phyloP scores from a whole-genome alignment of 1,140 invertebrate species.

The Ostrea edulis region DNA sequence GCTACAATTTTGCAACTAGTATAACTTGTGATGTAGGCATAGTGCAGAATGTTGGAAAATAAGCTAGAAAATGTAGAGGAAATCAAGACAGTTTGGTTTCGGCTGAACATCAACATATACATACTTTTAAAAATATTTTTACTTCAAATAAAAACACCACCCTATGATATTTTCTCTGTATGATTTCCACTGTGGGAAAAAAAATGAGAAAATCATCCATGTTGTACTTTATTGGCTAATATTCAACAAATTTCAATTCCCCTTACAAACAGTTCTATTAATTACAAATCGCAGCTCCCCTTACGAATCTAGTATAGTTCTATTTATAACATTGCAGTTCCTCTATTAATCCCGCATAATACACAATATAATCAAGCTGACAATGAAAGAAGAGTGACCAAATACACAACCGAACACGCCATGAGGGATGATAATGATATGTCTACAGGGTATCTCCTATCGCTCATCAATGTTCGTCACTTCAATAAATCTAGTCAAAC shows the following conservation, averaged over 20 bases:
- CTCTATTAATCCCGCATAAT: slow-evolving; percentile 10
- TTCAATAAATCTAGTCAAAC: background rate
- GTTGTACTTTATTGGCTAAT: background rate
- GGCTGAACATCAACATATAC: background rate
- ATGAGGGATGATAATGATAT: slow-evolving; percentile 30
- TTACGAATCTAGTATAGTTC: background rate
- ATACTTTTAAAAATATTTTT: background rate
- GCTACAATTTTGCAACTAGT: too few species aligned
- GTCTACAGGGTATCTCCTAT: background rate
- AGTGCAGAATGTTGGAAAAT: too few species aligned
- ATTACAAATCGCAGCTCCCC: background rate
- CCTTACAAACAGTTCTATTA: too few species aligned
- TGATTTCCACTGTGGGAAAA: background rate
- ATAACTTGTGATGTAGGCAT: too few species aligned
- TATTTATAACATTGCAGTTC: background rate
- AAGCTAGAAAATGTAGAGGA: too few species aligned
- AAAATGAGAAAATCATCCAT: background rate
- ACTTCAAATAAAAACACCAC: background rate
- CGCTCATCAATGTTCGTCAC: background rate
- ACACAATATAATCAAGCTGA: background rate
- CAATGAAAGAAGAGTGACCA: background rate
- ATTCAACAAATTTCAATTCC: background rate
- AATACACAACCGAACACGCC: slow-evolving; percentile 26
- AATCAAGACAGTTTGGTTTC: too few species aligned
- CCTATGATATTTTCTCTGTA: background rate